phyloP scores from a whole-genome alignment of 1,140 invertebrate genomes.

The Monochamus saltuarius region DNA sequence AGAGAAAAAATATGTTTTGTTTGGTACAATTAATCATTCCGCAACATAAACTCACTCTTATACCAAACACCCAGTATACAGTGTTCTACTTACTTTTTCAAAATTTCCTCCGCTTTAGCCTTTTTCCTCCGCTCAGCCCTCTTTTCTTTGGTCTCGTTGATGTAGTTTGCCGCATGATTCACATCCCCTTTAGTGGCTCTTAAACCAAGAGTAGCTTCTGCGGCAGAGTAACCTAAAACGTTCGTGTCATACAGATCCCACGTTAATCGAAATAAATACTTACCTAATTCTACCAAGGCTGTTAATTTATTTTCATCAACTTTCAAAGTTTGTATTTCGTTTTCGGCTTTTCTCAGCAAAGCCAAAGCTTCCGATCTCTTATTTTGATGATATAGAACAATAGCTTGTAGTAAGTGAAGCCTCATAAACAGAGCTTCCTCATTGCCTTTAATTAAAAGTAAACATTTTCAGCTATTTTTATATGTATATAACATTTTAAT shows the following conservation, averaged over 20 bases:
- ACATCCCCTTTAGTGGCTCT: conserved; percentile 62
- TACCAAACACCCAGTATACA: too few species aligned
- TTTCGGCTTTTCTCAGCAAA: conserved; percentile 61
- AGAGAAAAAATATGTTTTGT: too few species aligned
- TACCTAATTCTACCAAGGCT: conserved; percentile 60
- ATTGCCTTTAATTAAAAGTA: conserved; percentile 48
- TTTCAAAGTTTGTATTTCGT: conserved; percentile 61
- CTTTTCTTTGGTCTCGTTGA: conserved; percentile 60
- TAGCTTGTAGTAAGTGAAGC: conserved; percentile 74
- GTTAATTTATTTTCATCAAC: conserved; percentile 61
- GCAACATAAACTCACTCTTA: too few species aligned
- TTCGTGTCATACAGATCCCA: neutral
- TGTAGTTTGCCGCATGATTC: conserved; percentile 63
- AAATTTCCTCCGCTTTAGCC: conserved; percentile 56
- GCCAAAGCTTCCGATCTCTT: conserved; percentile 59
- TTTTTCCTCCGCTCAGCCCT: conserved; percentile 55
- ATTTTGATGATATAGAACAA: conserved; percentile 74
- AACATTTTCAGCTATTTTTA: conserved; percentile 4
- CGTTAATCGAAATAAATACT: neutral
- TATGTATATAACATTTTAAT: neutral
- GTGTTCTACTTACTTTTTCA: conserved; percentile 49
- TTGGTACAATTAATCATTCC: too few species aligned
- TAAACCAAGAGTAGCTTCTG: conserved; percentile 66
- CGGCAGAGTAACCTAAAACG: conserved; percentile 59
- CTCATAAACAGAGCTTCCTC: conserved; percentile 73